Evolutionary conservation across 2,888 invertebrate genomes (phyloP), one percentile per base, ranked within the genome.

Genomic region (Eilema depressum): DNA sequence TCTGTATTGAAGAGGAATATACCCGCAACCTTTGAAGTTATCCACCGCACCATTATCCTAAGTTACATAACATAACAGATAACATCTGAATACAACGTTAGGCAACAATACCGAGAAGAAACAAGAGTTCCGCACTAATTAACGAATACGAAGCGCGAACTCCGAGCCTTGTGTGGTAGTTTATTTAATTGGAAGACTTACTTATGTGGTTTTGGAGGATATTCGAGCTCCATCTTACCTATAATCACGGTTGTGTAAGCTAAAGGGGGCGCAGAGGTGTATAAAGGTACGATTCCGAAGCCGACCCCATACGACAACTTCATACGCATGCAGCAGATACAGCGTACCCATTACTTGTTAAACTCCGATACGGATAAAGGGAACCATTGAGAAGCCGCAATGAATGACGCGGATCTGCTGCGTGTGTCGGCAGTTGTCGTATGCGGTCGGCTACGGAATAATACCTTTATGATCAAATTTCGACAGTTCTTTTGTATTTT

Each of bases 1-100:
- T 7, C 7, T 47, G 20, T 47, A 41, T 41, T 41, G 41, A 17
- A 20, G 20, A 1, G 7, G 7, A 20, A 20, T 14, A 47, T 5
- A 20, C 47, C 47, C 47, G 7, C 47, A 14, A 20, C 47, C 47
- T 47, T 20, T 7, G 20, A 47, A 47, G 41, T 20, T 47, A 20
- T 20, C 20, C 1, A 20, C 47, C 47, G 12, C 47, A 47, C 20
- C 1, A 47, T 53, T 53, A 53, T 10, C 53, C 53, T 53, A 53
- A 53, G 53, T 53, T 53, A n/a, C 53, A n/a, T n/a, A 53, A n/a
- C 53, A n/a, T n/a, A 53, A 53, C 20, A 53, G 53, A 53, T 53
- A 53, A 53, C 2, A 53, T 53, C 53, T n/a, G 10, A n/a, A 53
- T 53, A 53, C n/a, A 53, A n/a, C 47, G 14, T 5, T 53, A n/a